Evolutionary conservation across 2,888 invertebrate genomes (phyloP).

Genomic region (Tholera decimalis): DNA sequence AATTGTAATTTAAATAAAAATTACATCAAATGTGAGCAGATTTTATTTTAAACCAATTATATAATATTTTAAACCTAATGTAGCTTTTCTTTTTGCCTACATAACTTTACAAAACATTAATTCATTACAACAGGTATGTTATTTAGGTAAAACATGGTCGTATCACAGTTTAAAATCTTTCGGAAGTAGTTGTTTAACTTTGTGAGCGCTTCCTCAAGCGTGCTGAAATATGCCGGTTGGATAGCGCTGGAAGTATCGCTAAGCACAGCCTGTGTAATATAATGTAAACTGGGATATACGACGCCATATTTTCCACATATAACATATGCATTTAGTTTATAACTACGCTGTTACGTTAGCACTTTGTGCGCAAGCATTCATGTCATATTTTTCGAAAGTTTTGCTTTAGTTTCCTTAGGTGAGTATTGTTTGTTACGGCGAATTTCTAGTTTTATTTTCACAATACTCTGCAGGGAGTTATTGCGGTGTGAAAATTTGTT

Average conservation of each 20-base stretch:
- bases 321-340: slow-evolving; percentile 23
- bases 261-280: slow-evolving; percentile 18
- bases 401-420: slow-evolving; percentile 18
- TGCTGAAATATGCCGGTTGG: slow-evolving; percentile 30
- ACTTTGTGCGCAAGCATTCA: slow-evolving; percentile 18
- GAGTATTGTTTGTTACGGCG: neutral
- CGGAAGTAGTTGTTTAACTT: slow-evolving; percentile 39
- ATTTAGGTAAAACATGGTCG: slow-evolving; percentile 26
- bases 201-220: slow-evolving; percentile 49
- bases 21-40: neutral
- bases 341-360: slow-evolving; percentile 10
- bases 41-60: neutral
- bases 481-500: neutral
- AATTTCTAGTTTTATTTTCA: neutral
- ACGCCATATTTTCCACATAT: slow-evolving; percentile 26
- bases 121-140: slow-evolving; percentile 46
- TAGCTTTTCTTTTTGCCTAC: slow-evolving; percentile 25
- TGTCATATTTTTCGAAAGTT: slow-evolving; percentile 9
- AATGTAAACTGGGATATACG: slow-evolving; percentile 32
- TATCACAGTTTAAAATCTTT: slow-evolving; percentile 55
- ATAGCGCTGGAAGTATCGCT: slow-evolving; percentile 21
- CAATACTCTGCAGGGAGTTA: neutral
- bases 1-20: slow-evolving; percentile 44
- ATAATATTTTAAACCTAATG: neutral
- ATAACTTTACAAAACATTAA: slow-evolving; percentile 35